These are phyloP conservation scores for Zophobas atratus DNA, from an alignment of 1,140 invertebrate genomes.

Conservation along the genomic window DNA sequence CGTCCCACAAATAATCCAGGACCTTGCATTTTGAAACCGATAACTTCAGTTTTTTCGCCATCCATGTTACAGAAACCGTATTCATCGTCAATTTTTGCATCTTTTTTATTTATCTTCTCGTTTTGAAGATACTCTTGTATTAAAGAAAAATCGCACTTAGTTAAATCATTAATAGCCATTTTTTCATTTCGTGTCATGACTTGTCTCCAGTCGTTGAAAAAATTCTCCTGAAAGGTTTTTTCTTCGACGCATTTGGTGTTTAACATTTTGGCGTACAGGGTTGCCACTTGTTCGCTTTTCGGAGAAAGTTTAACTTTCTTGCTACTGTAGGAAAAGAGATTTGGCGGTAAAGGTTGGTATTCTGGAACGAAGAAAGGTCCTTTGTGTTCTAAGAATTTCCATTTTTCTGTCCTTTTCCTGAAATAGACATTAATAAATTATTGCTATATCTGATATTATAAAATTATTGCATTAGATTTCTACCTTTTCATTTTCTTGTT, in stretches of 20 bases:
- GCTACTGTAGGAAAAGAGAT: slow-evolving; percentile 95
- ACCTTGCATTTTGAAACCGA: slow-evolving; percentile 99
- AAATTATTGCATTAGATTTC: too few species aligned
- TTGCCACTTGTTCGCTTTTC: slow-evolving; percentile 95
- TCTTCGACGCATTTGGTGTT: slow-evolving; percentile 99
- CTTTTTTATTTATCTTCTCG: slow-evolving; percentile 93
- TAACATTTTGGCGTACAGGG: slow-evolving; percentile 98
- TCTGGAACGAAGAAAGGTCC: slow-evolving; percentile 97
- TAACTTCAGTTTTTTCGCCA: slow-evolving; percentile 99
- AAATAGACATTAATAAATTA: too few species aligned
- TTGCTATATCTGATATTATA: too few species aligned
- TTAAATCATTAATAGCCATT: slow-evolving; percentile 86
- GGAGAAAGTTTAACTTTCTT: slow-evolving; percentile 87
- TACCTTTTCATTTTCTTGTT: too few species aligned
- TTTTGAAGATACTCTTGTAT: slow-evolving; percentile 90
- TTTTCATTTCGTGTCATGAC: slow-evolving; percentile 90
- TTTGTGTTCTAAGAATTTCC: slow-evolving; percentile 97
- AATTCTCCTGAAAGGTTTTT: slow-evolving; percentile 96
- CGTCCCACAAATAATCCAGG: slow-evolving; percentile 95
- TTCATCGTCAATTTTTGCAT: slow-evolving; percentile 91
- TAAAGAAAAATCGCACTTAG: slow-evolving; percentile 96
- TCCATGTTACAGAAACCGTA: slow-evolving; percentile 98
- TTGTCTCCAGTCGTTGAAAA: slow-evolving; percentile 94
- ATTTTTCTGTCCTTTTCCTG: slow-evolving; percentile 93
- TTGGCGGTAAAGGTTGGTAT: slow-evolving; percentile 92